Base-by-base conservation (phyloP, 2,888 invertebrate genomes). In the Hirtodrosophila trivittata region DNA sequence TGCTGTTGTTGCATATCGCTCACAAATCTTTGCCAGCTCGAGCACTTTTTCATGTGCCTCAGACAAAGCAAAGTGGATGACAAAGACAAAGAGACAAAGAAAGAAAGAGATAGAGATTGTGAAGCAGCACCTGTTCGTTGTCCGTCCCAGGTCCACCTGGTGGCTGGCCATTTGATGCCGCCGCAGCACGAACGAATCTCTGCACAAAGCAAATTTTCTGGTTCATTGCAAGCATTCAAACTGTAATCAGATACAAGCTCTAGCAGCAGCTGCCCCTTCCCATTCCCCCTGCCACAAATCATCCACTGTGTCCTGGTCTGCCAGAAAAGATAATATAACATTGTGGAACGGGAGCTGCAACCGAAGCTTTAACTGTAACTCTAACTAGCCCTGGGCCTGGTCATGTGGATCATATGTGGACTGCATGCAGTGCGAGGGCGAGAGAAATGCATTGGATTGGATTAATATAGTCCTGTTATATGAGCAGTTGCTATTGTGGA, bases 181-280 rank as follows among this genome's bases (percentile, higher is more conserved):
- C 74, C 73, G 55, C 77, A 65, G 55, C 73, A 74, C 60, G 52
- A 71, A 64, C 65, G 60, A 76, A 76, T 52, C 70, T 49, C 52
- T 47, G 60, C 60, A 81, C 77, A 77, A 77, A 65, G 84, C 67
- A 70, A 67, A 83, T 81, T 86, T 81, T 86, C 86, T 81, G 84
- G 86, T 81, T 83, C 86, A 86, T 86, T 81, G 86, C 77, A 80
- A 58, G 77, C 80, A 86, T 81, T 86, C 74, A 86, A 83, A 83
- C 64, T 81, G 81, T 86, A 86, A 81, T 81, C 81, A 68, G 81
- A 81, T 86, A 78, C 83, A 21, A 21, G 2, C 18, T 21, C n/a
- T n/a, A n/a, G n/a, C 52, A 60, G 57, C 66, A 60, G 46, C 35
- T 18, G 25, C 13, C 41, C 28, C 18, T 1, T 5, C 9, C 30